Evolutionary conservation across 2,888 invertebrate genomes (phyloP), one percentile per base, ranked within the genome.

Genomic region (Eubasilissa splendida): DNA sequence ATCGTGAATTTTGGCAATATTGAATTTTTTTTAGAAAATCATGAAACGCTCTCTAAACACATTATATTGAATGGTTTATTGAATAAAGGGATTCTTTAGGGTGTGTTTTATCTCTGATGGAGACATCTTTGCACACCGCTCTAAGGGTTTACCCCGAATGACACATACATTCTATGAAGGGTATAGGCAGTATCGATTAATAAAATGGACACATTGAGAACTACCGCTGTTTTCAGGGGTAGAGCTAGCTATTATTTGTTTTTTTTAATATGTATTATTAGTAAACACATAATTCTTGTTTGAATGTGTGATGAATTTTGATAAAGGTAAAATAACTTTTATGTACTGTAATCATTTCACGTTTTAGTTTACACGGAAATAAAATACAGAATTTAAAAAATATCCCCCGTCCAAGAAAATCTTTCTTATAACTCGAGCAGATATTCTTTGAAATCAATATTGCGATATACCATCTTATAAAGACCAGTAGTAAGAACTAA

Each of bases 341-440:
- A 42, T 2, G 4, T 42, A 42, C 42, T 42, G 42, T 5, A 81
- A 68, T 78, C 81, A 50, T 56, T 54, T 78, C 81, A 81, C 81
- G 78, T 78, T 58, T 58, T 14, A 54, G 50, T 74, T 77, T 81
- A 81, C 81, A 78, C 52, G 78, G 54, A 77, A 79, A 82, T 14
- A 53, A 33, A 42, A 81, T 74, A 77, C 14, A 75, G 76, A 77
- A 74, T 14, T 59, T 63, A 56, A 68, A 80, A 76, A 80, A 80
- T 59, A 70, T 76, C 50, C 22, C 65, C 54, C 42, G n/a, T 71
- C 33, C 22, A 53, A 77, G 60, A 79, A 63, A 74, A 79, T 79
- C 52, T 50, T 79, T 79, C 79, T 65, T 66, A 74, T 56, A 74
- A 65, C 56, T 42, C 54, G 74, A 56, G 74, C 22, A 7, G 66